phyloP scores from a whole-genome alignment of 1,140 invertebrate species.

The Meloidogyne floridensis region DNA sequence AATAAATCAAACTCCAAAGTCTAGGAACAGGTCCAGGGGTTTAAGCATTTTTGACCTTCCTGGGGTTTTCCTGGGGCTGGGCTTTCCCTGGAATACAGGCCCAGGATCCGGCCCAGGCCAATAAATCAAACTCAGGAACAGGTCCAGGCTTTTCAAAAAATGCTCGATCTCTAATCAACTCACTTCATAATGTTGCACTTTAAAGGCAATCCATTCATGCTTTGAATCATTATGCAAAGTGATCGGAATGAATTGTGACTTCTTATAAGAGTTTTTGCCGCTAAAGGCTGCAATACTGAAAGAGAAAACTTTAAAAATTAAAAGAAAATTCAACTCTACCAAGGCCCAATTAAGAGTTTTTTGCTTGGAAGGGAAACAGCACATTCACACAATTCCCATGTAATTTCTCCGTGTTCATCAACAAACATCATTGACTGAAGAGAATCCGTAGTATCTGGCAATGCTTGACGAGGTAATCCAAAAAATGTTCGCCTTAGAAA shows the following conservation, averaged over 20 bases:
- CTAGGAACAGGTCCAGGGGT: too few species aligned
- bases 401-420: slow-evolving; percentile 4
- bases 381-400: neutral
- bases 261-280: neutral
- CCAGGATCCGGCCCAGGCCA: too few species aligned
- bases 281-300: neutral
- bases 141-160: too few species aligned
- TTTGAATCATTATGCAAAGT: slow-evolving; percentile 9
- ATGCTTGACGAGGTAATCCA: neutral
- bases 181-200: slow-evolving; percentile 2
- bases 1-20: too few species aligned
- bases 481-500: neutral
- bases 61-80: too few species aligned
- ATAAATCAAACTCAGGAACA: too few species aligned
- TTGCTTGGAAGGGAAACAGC: neutral
- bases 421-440: neutral
- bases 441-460: neutral
- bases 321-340: neutral
- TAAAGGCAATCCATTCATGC: neutral
- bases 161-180: neutral
- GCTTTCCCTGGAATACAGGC: too few species aligned
- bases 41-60: too few species aligned
- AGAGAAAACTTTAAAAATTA: neutral
- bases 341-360: neutral
- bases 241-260: neutral